These are phyloP conservation scores for Palloptera scutellata DNA, from an alignment of 2,888 invertebrate species.

Conservation along the genomic window DNA sequence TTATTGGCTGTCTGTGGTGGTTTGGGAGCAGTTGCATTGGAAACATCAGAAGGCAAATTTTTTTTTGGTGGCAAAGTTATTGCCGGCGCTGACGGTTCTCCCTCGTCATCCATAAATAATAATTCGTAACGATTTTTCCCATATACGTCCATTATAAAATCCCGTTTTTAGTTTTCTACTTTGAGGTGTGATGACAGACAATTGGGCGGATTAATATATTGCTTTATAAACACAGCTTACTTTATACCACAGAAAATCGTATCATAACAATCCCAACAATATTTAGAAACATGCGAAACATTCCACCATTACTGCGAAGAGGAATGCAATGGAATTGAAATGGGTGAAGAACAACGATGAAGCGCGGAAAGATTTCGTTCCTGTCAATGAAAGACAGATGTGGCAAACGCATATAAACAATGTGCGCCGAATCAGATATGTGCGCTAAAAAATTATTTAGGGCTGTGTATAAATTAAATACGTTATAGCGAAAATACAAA, in stretches of 20 bases:
- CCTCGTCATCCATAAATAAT: conserved; percentile 60
- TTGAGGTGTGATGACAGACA: not conserved
- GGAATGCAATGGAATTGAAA: conserved; percentile 14
- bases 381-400: no score
- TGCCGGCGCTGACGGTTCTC: conserved; percentile 27
- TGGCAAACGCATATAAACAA: no score
- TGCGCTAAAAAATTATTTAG: no score
- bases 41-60: conserved; percentile 39
- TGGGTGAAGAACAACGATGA: no score
- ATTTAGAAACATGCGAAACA: conserved; percentile 15
- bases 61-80: conserved; percentile 42
- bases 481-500: no score
- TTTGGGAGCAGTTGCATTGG: conserved; percentile 30
- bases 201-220: not conserved
- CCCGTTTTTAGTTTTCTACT: not conserved
- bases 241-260: conserved; percentile 10
- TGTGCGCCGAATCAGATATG: no score
- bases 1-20: conserved; percentile 28
- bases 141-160: conserved; percentile 53
- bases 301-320: conserved; percentile 7
- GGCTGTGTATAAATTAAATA: no score
- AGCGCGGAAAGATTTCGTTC: no score
- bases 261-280: conserved; percentile 18
- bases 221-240: not conserved
- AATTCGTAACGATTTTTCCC: conserved; percentile 61